Conservation (phyloP, 1,140 invertebrate genomes). For the Neodiprion virginianus region DNA sequence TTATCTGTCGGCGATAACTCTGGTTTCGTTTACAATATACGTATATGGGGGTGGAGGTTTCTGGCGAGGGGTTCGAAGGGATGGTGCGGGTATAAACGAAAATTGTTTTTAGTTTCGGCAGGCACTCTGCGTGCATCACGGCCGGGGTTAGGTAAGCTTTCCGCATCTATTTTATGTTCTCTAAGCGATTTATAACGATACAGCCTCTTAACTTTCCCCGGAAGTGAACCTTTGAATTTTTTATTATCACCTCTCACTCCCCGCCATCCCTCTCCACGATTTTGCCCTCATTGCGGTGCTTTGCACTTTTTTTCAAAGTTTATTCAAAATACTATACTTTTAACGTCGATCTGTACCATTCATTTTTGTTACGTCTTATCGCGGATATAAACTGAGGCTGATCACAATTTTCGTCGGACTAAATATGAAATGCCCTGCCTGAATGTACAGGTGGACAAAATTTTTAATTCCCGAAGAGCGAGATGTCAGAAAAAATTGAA, state of each 20-base stretch:
- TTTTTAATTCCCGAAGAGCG: too few species aligned
- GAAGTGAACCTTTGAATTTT: background rate
- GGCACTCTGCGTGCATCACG: too few species aligned
- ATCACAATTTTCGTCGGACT: too few species aligned
- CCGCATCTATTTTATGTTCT: background rate
- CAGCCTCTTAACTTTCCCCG: background rate
- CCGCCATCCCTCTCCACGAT: background rate
- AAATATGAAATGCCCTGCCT: too few species aligned
- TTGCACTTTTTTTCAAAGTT: too few species aligned
- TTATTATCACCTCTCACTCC: background rate
- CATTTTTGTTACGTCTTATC: too few species aligned
- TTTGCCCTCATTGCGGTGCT: background rate
- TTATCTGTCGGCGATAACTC: background rate
- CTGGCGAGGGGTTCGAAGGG: background rate
- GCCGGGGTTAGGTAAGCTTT: background rate
- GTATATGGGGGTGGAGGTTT: background rate
- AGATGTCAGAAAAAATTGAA: too few species aligned
- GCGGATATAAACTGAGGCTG: too few species aligned
- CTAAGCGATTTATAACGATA: constrained; percentile 15
- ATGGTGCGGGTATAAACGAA: constrained; percentile 11
- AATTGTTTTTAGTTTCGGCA: constrained; percentile 13
- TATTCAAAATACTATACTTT: too few species aligned
- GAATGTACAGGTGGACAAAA: too few species aligned
- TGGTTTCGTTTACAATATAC: background rate
- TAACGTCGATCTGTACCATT: too few species aligned